Percentiles rank a stretch among this genome's conserved stretches.
These are phyloP conservation scores for Riptortus pedestris DNA, from an alignment of 1,140 invertebrate species.

Conservation along the genomic window DNA sequence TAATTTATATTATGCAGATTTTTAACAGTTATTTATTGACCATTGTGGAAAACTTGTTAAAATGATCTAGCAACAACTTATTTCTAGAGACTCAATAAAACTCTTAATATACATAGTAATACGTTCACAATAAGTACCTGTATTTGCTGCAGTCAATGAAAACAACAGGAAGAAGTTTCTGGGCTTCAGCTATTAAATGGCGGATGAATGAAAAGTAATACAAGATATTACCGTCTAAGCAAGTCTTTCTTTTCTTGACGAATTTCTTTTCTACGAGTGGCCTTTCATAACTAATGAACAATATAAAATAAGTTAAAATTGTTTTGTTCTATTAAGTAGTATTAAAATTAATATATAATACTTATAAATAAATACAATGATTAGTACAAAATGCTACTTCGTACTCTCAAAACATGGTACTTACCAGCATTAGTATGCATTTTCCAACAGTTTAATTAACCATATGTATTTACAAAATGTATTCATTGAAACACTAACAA, in stretches of 20 bases:
- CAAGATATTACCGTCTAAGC: neutral
- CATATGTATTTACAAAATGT: too few relatives aligned
- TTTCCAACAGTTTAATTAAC: too few relatives aligned
- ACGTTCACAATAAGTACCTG: neutral
- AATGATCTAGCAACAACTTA: neutral
- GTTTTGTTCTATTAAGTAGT: too few relatives aligned
- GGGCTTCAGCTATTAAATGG: neutral
- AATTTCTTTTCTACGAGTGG: too few relatives aligned
- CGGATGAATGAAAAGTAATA: neutral
- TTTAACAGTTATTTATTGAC: neutral
- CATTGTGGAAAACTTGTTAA: neutral
- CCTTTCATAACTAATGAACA: too few relatives aligned
- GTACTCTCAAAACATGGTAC: too few relatives aligned
- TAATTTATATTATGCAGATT: neutral
- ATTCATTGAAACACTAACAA: too few relatives aligned
- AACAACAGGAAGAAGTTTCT: neutral
- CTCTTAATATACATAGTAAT: neutral
- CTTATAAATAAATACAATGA: too few relatives aligned
- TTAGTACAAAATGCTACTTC: too few relatives aligned
- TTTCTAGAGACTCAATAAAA: neutral
- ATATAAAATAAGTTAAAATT: too few relatives aligned
- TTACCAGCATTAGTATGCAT: too few relatives aligned
- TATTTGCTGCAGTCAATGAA: conserved; percentile 8
- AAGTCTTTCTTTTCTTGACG: neutral
- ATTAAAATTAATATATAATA: too few relatives aligned